Conservation (phyloP, 2,888 invertebrate species). For the Heliconius ismenius region DNA sequence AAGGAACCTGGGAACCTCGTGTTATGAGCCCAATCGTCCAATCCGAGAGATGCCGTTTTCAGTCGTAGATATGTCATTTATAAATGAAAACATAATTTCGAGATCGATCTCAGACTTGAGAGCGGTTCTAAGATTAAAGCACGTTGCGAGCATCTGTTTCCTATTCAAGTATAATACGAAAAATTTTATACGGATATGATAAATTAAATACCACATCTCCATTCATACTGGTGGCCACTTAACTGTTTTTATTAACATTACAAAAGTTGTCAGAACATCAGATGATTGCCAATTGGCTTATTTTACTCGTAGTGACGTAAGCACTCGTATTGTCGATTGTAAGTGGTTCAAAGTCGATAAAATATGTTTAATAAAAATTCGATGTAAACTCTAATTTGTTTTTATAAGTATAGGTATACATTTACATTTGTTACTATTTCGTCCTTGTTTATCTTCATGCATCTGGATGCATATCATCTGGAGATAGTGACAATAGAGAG, state of each 20-base stretch:
- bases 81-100: no score
- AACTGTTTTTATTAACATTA: slow-evolving; percentile 29
- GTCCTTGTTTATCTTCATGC: background rate
- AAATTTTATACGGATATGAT: slow-evolving; percentile 3
- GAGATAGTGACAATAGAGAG: no score
- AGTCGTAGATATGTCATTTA: no score
- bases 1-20: background rate
- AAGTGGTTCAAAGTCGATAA: background rate
- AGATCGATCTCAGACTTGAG: no score
- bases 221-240: slow-evolving; percentile 18
- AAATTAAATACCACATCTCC: slow-evolving; percentile 19
- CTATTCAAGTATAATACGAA: background rate
- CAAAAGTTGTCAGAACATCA: slow-evolving; percentile 28
- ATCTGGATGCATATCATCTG: background rate
- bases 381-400: background rate
- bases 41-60: no score
- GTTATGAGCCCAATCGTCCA: background rate
- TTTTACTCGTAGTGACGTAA: slow-evolving; percentile 20
- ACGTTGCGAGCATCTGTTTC: background rate
- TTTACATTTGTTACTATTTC: background rate
- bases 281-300: slow-evolving; percentile 25
- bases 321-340: background rate
- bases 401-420: background rate
- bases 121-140: no score
- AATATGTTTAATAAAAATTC: slow-evolving; percentile 10